A percentile compares a stretch with the other conserved stretches of the same genome.
phyloP scores from a whole-genome alignment of 2,888 invertebrate species.

The Acronicta psi region DNA sequence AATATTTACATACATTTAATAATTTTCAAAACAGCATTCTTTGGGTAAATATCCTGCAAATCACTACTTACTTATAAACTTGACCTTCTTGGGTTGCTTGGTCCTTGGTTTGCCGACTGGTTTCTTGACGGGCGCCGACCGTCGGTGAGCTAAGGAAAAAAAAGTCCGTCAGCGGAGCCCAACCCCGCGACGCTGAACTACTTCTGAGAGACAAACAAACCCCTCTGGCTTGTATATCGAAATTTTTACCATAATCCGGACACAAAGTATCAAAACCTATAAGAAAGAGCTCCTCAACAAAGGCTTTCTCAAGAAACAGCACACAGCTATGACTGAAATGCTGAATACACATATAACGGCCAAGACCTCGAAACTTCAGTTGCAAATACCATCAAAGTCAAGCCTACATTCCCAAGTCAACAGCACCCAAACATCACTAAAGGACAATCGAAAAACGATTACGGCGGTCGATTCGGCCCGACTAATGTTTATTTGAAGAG shows the following conservation, averaged over 20 bases:
- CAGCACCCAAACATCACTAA: conserved; percentile 62
- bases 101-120: conserved; percentile 94
- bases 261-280: too few relatives aligned
- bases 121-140: conserved; percentile 93
- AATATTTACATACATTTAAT: too few relatives aligned
- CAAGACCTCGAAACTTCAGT: conserved; percentile 34
- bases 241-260: neutral
- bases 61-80: conserved; percentile 95
- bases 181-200: conserved; percentile 52
- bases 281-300: neutral
- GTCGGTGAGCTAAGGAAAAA: conserved; percentile 78
- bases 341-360: conserved; percentile 25
- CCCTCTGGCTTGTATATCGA: conserved; percentile 15
- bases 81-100: conserved; percentile 96
- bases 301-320: neutral
- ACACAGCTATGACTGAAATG: neutral
- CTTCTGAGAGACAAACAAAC: conserved; percentile 61
- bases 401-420: conserved; percentile 52
- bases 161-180: conserved; percentile 62
- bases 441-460: conserved; percentile 80
- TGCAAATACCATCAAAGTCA: conserved; percentile 55
- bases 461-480: conserved; percentile 65
- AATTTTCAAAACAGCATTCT: neutral
- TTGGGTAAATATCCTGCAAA: neutral
- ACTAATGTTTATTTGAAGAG: conserved; percentile 80